phyloP scores from a whole-genome alignment of 2,797 vertebrate genomes.

The Leptodactylus fallax region DNA sequence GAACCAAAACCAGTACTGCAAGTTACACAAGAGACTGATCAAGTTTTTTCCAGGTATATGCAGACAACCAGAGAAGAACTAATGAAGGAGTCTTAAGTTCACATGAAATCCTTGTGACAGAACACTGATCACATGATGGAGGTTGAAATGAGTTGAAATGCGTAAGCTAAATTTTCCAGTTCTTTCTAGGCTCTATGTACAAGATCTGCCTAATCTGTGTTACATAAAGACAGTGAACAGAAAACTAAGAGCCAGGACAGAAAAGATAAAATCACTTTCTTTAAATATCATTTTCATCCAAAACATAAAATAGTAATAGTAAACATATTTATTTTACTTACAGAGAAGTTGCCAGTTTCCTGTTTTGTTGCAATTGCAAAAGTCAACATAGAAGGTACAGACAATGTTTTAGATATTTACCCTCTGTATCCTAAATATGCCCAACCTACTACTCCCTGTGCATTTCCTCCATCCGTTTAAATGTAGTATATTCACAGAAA shows the following conservation, averaged over 20 bases:
- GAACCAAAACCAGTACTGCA: background rate
- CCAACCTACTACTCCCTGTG: background rate
- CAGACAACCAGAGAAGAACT: background rate
- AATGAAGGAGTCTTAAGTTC: background rate
- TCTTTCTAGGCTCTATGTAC: background rate
- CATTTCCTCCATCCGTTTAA: background rate
- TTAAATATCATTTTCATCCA: background rate
- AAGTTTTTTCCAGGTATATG: background rate
- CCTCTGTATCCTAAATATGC: background rate
- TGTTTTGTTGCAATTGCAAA: background rate
- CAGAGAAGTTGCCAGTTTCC: background rate
- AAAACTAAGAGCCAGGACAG: background rate
- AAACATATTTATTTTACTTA: too few species aligned
- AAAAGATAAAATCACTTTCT: background rate
- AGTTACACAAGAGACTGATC: background rate
- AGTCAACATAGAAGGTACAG: background rate
- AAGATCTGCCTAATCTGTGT: background rate
- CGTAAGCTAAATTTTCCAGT: background rate
- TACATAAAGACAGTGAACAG: background rate
- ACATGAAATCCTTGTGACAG: constrained; percentile 15
- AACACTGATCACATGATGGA: background rate
- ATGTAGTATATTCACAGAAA: background rate
- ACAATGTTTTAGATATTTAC: background rate
- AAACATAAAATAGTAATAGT: background rate
- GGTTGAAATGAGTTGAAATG: background rate